Evolutionary conservation across 2,888 invertebrate species (phyloP).

Genomic region (Coenonympha arcania): DNA sequence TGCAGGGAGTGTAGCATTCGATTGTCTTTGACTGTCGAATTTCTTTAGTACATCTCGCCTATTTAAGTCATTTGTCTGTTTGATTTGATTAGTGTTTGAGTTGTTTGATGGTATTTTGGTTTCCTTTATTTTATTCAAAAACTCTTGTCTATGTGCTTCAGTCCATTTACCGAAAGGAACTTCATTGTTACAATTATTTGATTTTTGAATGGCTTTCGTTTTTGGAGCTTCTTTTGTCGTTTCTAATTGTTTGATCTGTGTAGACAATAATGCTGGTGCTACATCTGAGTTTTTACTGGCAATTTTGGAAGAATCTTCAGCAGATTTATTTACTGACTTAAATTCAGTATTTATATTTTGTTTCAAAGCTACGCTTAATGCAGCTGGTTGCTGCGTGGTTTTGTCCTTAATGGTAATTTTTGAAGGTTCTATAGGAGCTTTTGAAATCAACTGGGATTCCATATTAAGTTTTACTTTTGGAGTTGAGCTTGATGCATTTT

Average conservation of each 20-base stretch:
- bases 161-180: conserved; percentile 71
- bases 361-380: not conserved
- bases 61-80: conserved; percentile 65
- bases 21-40: conserved; percentile 60
- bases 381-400: too few species aligned
- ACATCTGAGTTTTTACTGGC: not conserved
- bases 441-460: not conserved
- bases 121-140: conserved; percentile 62
- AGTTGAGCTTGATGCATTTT: not conserved
- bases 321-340: not conserved
- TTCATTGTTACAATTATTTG: conserved; percentile 47
- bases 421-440: not conserved
- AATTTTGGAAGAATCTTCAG: not conserved
- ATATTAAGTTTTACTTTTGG: not conserved
- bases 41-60: conserved; percentile 63
- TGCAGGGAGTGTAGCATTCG: conserved; percentile 39
- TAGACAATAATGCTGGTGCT: not conserved
- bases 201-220: conserved; percentile 32
- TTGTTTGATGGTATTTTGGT: conserved; percentile 45
- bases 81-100: conserved; percentile 57
- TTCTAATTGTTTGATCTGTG: not conserved
- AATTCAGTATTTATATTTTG: not conserved
- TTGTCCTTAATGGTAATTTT: conserved; percentile 2
- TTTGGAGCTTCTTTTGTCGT: conserved; percentile 27
- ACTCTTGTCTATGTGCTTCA: conserved; percentile 62